Evolutionary conservation across 1,140 invertebrate species (phyloP), one percentile per base, ranked within the genome.

Genomic region (Aphaenogaster floridana): DNA sequence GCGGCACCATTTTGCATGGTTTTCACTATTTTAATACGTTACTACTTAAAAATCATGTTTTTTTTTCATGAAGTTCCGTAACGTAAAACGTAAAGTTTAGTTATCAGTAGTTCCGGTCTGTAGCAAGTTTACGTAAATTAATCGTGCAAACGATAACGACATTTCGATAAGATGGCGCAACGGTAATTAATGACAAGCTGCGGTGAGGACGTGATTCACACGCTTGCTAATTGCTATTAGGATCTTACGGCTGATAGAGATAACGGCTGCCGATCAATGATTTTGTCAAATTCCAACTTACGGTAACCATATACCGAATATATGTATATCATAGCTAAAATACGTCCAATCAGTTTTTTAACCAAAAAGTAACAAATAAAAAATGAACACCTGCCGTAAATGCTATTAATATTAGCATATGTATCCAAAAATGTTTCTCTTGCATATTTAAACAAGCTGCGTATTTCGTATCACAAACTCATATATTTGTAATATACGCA

Each of bases 81-180:
- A 34, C 3, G 13, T 77, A 28, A 72, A 57, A 28, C 2, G 4
- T 45, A n/a, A 69, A 28, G 15, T 42, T 68, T 15, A 9, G 8
- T 0, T 34, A 71, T 81, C 50, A 34, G 13, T 42, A n/a, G 5
- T 28, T 50, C 11, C 39, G 36, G 13, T 42, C 4, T 15, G 15
- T 11, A 72, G 42, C 21, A 13, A 42, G 21, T 79, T 28, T 45
- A 45, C 17, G 39, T 59, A 81, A 80, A 87, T 83, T 87, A 42
- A 39, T 8, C 57, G 48, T 34, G 57, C 39, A 72, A 48, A 83
- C 78, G 61, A 45, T 36, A 54, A 21, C n/a, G 15, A 63, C 79
- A n/a, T 50, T 66, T 59, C n/a, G 86, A 84, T 87, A 87, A 87
- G 48, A 76, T 21, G 68, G 39, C 59, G 50, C 59, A 59, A 9